Conservation (phyloP, 2,888 invertebrate species). For the Lagria hirta region DNA sequence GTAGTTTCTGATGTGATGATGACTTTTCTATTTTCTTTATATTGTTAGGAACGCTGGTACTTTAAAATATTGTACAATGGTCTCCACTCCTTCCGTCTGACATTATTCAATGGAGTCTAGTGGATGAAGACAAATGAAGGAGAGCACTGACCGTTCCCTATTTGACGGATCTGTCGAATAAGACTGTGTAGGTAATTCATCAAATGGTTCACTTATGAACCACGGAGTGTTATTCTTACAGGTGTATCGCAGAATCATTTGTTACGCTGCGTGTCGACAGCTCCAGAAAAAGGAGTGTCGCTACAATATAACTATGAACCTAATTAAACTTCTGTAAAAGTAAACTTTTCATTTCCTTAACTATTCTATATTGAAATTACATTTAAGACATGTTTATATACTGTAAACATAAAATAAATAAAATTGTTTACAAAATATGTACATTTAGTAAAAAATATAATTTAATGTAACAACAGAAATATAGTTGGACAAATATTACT, state of each 20-base stretch:
- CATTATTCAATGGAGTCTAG: slow-evolving; percentile 34
- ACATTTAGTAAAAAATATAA: no score
- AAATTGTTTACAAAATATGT: no score
- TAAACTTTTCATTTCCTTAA: no score
- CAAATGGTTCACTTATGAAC: slow-evolving; percentile 26
- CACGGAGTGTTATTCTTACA: slow-evolving; percentile 17
- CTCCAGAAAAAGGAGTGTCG: slow-evolving; percentile 25
- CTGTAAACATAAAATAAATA: no score
- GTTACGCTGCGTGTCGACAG: slow-evolving; percentile 18
- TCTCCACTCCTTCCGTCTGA: slow-evolving; percentile 32
- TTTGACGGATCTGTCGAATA: slow-evolving; percentile 38
- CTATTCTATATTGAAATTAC: no score
- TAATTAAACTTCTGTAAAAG: no score
- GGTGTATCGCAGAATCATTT: slow-evolving; percentile 21
- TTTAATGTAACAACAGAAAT: no score
- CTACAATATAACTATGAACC: slow-evolving; percentile 19
- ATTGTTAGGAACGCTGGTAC: slow-evolving; percentile 13
- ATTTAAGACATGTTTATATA: no score
- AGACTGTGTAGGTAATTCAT: slow-evolving; percentile 35
- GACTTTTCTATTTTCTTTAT: no score
- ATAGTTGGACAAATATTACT: no score
- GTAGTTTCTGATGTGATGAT: slow-evolving; percentile 1
- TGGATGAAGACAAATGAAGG: slow-evolving; percentile 41
- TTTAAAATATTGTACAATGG: slow-evolving; percentile 27
- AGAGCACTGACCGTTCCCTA: slow-evolving; percentile 37